Evolutionary conservation across 2,797 vertebrate species (phyloP).

Genomic region (Rousettus madagascariensis): DNA sequence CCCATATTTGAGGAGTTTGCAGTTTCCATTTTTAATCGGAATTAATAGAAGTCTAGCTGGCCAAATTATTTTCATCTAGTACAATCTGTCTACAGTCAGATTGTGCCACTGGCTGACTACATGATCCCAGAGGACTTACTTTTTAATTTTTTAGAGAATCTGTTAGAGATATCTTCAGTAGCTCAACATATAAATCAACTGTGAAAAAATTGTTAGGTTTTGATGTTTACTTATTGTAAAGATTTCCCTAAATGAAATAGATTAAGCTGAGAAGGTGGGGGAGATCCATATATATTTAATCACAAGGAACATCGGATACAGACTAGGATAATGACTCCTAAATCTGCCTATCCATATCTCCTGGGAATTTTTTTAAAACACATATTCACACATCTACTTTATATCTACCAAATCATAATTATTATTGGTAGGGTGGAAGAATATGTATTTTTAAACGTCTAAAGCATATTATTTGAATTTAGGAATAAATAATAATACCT

Average conservation of each 20-base stretch:
- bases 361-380: neutral
- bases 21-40: constrained; percentile 46
- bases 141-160: neutral
- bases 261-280: neutral
- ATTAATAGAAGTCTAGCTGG: constrained; percentile 41
- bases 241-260: neutral
- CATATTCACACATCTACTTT: neutral
- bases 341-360: neutral
- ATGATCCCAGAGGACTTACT: neutral
- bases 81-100: neutral
- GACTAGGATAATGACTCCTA: neutral
- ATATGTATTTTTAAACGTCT: neutral
- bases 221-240: neutral
- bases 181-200: neutral
- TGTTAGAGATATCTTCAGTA: neutral
- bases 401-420: neutral
- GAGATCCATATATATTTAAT: neutral
- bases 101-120: neutral
- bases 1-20: neutral
- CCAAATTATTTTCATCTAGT: constrained; percentile 36
- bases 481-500: neutral
- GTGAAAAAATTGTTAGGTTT: neutral
- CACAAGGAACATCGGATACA: neutral
- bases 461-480: constrained; percentile 23
- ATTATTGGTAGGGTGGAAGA: neutral